Conservation (phyloP, 1,140 invertebrate species). For the Drosophila kanapiae region DNA sequence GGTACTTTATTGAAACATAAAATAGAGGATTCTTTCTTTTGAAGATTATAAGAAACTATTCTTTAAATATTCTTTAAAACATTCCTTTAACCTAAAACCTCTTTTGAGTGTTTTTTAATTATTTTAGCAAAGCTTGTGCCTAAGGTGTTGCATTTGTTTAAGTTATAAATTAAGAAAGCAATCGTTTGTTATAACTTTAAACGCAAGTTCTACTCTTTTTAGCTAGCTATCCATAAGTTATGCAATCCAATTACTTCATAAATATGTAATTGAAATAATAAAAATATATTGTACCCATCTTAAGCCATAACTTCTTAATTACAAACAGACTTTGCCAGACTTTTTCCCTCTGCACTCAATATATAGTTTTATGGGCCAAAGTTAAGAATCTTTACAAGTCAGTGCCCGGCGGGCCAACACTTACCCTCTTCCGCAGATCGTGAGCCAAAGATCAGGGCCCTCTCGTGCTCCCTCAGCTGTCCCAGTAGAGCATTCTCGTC, state of each 20-base stretch:
- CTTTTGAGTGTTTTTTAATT: background rate
- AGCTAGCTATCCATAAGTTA: too few relatives aligned
- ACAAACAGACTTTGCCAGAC: background rate
- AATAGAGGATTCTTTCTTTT: background rate
- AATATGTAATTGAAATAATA: too few relatives aligned
- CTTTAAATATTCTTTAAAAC: background rate
- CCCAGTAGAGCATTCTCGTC: slow-evolving; percentile 73
- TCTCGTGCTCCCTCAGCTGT: slow-evolving; percentile 76
- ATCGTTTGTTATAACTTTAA: too few relatives aligned
- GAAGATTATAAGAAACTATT: background rate
- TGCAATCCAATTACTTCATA: too few relatives aligned
- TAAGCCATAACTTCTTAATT: background rate
- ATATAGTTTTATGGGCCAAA: slow-evolving; percentile 39
- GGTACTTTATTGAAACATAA: background rate
- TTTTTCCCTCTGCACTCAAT: background rate
- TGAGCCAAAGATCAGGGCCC: slow-evolving; percentile 79
- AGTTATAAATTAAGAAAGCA: too few relatives aligned
- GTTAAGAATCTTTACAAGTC: slow-evolving; percentile 66
- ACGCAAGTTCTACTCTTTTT: too few relatives aligned
- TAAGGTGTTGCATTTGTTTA: too few relatives aligned
- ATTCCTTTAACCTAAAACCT: background rate
- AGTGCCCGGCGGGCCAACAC: slow-evolving; percentile 55
- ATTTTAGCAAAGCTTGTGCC: too few relatives aligned
- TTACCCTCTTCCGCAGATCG: slow-evolving; percentile 54
- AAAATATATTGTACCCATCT: background rate